These are phyloP conservation scores for Lipophrys pholis DNA, from an alignment of 2,113 vertebrate species.

Conservation along the genomic window DNA sequence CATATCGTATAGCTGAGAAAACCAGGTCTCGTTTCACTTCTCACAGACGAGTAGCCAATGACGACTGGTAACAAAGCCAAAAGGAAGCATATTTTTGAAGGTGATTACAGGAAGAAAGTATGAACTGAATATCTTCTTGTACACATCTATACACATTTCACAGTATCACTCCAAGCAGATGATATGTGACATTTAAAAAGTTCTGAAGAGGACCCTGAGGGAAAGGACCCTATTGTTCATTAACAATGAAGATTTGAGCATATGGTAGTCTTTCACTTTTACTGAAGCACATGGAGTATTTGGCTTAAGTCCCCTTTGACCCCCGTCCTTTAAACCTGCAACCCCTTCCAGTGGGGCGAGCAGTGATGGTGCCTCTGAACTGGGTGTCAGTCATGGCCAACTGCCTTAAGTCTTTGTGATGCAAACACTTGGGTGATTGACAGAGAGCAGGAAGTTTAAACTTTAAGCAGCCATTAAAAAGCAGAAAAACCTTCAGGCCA, in stretches of 20 bases:
- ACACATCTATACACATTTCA: slow-evolving; percentile 33
- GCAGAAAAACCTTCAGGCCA: slow-evolving; percentile 18
- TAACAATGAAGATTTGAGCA: slow-evolving; percentile 60
- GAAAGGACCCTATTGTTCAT: slow-evolving; percentile 60
- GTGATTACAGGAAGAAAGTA: not conserved
- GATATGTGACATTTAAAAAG: slow-evolving; percentile 54
- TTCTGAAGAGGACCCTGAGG: slow-evolving; percentile 24
- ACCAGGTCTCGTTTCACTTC: too few relatives aligned
- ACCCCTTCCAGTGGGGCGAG: slow-evolving; percentile 44
- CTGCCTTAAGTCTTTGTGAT: slow-evolving; percentile 77
- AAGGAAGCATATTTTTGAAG: slow-evolving; percentile 24
- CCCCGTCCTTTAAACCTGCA: slow-evolving; percentile 59
- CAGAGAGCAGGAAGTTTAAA: slow-evolving; percentile 54
- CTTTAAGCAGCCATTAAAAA: slow-evolving; percentile 57
- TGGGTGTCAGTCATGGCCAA: slow-evolving; percentile 73
- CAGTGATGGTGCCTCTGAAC: slow-evolving; percentile 41
- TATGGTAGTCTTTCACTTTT: slow-evolving; percentile 55
- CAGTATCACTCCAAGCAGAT: slow-evolving; percentile 47
- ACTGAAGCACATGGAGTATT: slow-evolving; percentile 44
- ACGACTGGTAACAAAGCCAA: slow-evolving; percentile 6
- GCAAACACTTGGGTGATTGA: slow-evolving; percentile 64
- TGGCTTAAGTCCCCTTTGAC: slow-evolving; percentile 61
- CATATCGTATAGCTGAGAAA: too few relatives aligned
- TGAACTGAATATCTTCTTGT: not conserved
- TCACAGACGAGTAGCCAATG: too few relatives aligned